A percentile compares a stretch with the other conserved stretches of the same genome.
phyloP scores from a whole-genome alignment of 2,888 invertebrate species.

The Metallyticus violacea region DNA sequence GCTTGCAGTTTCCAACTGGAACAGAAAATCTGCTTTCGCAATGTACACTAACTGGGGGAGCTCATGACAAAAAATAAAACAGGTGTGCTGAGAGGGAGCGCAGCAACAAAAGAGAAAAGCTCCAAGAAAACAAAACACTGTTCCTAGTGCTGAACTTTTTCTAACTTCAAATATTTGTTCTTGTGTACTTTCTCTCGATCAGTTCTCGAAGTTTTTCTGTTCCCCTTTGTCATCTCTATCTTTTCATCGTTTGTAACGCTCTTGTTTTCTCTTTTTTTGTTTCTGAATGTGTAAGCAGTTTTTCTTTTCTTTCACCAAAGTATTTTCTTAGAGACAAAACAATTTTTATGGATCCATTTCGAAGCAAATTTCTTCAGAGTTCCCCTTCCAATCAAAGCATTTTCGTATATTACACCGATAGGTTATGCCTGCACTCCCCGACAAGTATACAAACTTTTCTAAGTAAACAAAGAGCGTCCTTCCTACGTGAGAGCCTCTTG shows the following conservation, averaged over 20 bases:
- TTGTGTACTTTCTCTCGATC: neutral
- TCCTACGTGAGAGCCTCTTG: neutral
- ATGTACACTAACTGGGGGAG: neutral
- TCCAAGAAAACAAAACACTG: neutral
- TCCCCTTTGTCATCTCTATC: neutral
- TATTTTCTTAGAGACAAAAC: neutral
- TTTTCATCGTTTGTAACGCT: neutral
- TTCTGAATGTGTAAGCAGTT: neutral
- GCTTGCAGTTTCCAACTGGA: too few relatives aligned
- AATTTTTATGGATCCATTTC: neutral
- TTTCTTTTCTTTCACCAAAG: neutral
- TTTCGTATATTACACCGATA: neutral
- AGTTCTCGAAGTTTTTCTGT: neutral
- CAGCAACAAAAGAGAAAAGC: neutral
- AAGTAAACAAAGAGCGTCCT: neutral
- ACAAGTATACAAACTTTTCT: neutral
- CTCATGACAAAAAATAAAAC: neutral
- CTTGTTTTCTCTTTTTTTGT: neutral
- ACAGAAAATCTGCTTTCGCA: neutral
- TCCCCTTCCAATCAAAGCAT: neutral
- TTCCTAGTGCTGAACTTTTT: neutral
- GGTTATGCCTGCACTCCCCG: neutral
- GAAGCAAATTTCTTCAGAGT: neutral
- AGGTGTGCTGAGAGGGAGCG: neutral
- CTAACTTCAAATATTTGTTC: neutral